A percentile compares a stretch with the other conserved stretches of the same genome.
These are phyloP conservation scores for Electrona antarctica DNA, from an alignment of 2,113 vertebrate species.

Conservation along the genomic window DNA sequence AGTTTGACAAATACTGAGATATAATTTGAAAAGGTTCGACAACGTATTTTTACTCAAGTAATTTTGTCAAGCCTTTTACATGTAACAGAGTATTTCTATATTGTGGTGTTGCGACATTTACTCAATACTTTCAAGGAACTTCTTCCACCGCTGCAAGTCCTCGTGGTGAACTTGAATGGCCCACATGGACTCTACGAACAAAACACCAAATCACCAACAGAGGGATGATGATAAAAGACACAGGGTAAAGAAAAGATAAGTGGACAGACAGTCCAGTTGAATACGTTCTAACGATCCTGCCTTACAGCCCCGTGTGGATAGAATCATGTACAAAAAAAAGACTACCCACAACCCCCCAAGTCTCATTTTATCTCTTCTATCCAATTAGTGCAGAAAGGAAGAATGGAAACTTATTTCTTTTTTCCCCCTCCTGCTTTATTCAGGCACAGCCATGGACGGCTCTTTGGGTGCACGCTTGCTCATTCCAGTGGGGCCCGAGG, in stretches of 20 bases:
- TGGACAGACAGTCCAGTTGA: constrained; percentile 40
- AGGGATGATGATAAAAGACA: constrained; percentile 29
- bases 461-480: constrained; percentile 65
- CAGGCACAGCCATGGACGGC: constrained; percentile 59
- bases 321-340: constrained; percentile 49
- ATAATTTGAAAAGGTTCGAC: too few relatives aligned
- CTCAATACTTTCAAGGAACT: too few relatives aligned
- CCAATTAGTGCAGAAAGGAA: constrained; percentile 61
- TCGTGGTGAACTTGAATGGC: too few relatives aligned
- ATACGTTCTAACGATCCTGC: constrained; percentile 63
- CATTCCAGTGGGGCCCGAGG: constrained; percentile 47
- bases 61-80: too few relatives aligned
- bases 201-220: constrained; percentile 21
- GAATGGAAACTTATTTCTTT: constrained; percentile 46
- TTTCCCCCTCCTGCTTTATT: constrained; percentile 44
- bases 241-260: constrained; percentile 3
- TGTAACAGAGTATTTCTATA: too few relatives aligned
- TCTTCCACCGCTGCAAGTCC: too few relatives aligned
- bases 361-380: constrained; percentile 60
- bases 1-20: too few relatives aligned
- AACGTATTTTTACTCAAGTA: too few relatives aligned
- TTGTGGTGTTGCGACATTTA: too few relatives aligned
- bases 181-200: background rate
- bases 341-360: constrained; percentile 58
- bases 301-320: constrained; percentile 47